These are phyloP conservation scores for Cariama cristata DNA, from an alignment of 2,113 vertebrate species.

Conservation along the genomic window DNA sequence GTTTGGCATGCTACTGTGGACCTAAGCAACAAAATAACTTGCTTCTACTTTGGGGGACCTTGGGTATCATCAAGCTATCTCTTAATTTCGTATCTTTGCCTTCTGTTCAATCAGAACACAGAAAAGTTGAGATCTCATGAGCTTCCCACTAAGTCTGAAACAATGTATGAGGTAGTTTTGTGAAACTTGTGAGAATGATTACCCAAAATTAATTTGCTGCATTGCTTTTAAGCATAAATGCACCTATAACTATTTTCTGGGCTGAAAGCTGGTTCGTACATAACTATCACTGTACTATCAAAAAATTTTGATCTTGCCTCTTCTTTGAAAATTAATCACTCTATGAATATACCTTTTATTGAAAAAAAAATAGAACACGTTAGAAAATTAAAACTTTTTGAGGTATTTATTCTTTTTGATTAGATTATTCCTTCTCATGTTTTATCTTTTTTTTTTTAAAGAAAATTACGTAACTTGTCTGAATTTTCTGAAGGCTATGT, in stretches of 20 bases:
- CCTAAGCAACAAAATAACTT: not conserved
- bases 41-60: not conserved
- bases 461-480: not conserved
- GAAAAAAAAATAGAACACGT: not conserved
- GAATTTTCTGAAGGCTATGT: not conserved
- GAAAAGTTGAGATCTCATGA: not conserved
- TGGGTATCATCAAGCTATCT: not conserved
- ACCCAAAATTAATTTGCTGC: not conserved
- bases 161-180: not conserved
- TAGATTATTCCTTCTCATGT: not conserved
- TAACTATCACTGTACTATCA: not conserved
- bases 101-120: not conserved
- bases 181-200: not conserved
- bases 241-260: not conserved
- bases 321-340: not conserved
- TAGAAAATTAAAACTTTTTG: not conserved
- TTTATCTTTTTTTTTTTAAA: not conserved
- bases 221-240: not conserved
- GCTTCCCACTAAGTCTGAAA: constrained; percentile 17
- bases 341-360: not conserved
- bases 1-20: not conserved
- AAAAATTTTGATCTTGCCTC: not conserved
- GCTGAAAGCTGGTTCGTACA: not conserved
- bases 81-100: not conserved
- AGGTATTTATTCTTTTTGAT: not conserved